Base-by-base conservation (phyloP, 2,797 vertebrate genomes). In the Danio aesculapii region DNA sequence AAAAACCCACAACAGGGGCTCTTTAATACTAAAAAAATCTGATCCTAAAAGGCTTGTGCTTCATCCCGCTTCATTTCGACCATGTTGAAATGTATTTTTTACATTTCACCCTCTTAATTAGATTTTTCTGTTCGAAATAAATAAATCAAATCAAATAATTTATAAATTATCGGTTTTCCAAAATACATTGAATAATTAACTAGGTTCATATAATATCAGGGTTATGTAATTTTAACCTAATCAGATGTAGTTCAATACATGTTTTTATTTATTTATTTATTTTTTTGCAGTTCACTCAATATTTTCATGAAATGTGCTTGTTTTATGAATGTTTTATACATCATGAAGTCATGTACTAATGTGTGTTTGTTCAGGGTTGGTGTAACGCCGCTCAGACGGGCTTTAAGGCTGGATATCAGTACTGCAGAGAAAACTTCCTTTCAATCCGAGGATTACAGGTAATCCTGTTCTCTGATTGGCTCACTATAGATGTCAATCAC, bases 371-470 rank as follows among this genome's bases (percentile, higher is more conserved):
- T 77, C 89, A 99, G 98, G 97, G 96, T 2, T 99, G 98, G 98
- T 92, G 94, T 83, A 89, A 88, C 5, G 96, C 96, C 75, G 88
- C 94, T 67, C 96, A 93, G 90, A 95, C 94, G 55, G 91, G 96
- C 12, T 75, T 88, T 83, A 94, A 91, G 59, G 92, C 96, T 2
- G 93, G 96, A 82, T 97, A 92, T 81, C 89, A 73, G 74, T 99
- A 97, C 93, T 99, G 97, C 93, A 94, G 95, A 87, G 94, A 98
- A 71, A 98, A 98, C 91, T 99, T 99, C 49, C 90, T 99, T 87
- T 99, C 98, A 0, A 93, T 92, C 84, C 95, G 96, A 83, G 94
- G 95, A 63, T 92, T 99, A 85, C 98, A 99, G 94, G 98, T 97
- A 81, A 75, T 84, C 5, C 58, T n/a, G 19, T 2, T 5, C 49